Conservation (phyloP, 2,797 vertebrate genomes). For the Hippoglossus hippoglossus region DNA sequence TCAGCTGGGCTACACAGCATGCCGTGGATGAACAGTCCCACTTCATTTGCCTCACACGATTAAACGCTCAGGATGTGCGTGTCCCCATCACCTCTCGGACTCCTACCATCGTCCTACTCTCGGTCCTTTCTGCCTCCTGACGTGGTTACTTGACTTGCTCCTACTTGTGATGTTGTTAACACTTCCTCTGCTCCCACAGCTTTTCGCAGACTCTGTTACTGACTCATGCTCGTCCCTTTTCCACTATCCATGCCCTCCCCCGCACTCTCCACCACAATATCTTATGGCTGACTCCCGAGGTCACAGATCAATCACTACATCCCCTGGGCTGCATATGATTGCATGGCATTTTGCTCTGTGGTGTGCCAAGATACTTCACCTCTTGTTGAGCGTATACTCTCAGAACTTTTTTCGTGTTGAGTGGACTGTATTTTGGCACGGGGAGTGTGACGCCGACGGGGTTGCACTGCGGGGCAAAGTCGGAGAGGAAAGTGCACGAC, state of each 20-base stretch:
- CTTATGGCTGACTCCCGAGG: constrained; percentile 79
- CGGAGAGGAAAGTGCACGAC: constrained; percentile 40
- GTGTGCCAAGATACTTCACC: constrained; percentile 71
- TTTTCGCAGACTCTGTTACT: constrained; percentile 83
- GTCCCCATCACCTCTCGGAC: constrained; percentile 65
- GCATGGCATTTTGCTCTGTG: constrained; percentile 67
- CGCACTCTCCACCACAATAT: constrained; percentile 76
- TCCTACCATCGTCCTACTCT: constrained; percentile 74
- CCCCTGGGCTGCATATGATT: constrained; percentile 69
- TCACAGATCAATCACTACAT: constrained; percentile 80
- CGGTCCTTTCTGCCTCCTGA: constrained; percentile 74
- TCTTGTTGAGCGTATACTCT: constrained; percentile 55
- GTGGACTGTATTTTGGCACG: constrained; percentile 56
- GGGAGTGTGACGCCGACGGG: constrained; percentile 51
- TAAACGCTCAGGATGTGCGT: constrained; percentile 63
- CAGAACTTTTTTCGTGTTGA: constrained; percentile 65
- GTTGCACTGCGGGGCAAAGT: constrained; percentile 45
- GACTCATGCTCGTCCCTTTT: constrained; percentile 82
- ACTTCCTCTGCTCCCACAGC: constrained; percentile 85
- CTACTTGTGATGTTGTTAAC: constrained; percentile 85
- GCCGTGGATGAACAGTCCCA: constrained; percentile 56
- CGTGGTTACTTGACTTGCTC: constrained; percentile 84
- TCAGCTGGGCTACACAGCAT: constrained; percentile 47
- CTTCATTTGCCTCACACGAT: constrained; percentile 46
- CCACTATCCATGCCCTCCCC: constrained; percentile 75